A percentile compares a stretch with the other conserved stretches of the same genome.
Evolutionary conservation across 1,140 invertebrate species (phyloP).

Genomic region (Rhyacophila brunnea): DNA sequence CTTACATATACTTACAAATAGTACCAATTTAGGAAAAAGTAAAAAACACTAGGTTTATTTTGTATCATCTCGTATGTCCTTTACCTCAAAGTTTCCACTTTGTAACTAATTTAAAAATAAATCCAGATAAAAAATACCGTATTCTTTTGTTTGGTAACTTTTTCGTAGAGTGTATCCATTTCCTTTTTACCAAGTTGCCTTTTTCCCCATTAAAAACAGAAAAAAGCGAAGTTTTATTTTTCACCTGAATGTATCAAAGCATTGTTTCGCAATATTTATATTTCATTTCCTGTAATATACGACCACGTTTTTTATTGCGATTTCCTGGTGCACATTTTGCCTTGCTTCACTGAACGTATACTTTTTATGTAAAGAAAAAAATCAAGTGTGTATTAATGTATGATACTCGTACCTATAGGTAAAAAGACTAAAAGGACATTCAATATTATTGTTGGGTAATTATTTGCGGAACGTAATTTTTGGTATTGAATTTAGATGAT

Average conservation of each 20-base stretch:
- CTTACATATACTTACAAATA: too few species aligned
- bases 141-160: slow-evolving; percentile 32
- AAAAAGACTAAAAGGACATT: too few species aligned
- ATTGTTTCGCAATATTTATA: slow-evolving; percentile 37
- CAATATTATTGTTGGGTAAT: too few species aligned
- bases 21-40: too few species aligned
- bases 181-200: slow-evolving; percentile 18
- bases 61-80: background rate
- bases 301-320: slow-evolving; percentile 30
- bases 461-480: too few species aligned
- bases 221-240: slow-evolving; percentile 33
- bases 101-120: background rate
- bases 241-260: slow-evolving; percentile 32
- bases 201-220: slow-evolving; percentile 27
- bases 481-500: too few species aligned
- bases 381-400: too few species aligned
- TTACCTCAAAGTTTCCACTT: too few species aligned
- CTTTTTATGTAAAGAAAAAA: slow-evolving; percentile 5
- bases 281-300: slow-evolving; percentile 32
- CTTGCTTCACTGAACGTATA: slow-evolving; percentile 9
- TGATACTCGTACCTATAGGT: too few species aligned
- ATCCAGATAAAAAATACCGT: slow-evolving; percentile 25
- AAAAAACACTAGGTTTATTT: too few species aligned
- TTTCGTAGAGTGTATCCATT: slow-evolving; percentile 20
- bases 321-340: slow-evolving; percentile 30